These are phyloP conservation scores for Gymnogyps californianus DNA, from an alignment of 2,113 vertebrate species.

Conservation along the genomic window DNA sequence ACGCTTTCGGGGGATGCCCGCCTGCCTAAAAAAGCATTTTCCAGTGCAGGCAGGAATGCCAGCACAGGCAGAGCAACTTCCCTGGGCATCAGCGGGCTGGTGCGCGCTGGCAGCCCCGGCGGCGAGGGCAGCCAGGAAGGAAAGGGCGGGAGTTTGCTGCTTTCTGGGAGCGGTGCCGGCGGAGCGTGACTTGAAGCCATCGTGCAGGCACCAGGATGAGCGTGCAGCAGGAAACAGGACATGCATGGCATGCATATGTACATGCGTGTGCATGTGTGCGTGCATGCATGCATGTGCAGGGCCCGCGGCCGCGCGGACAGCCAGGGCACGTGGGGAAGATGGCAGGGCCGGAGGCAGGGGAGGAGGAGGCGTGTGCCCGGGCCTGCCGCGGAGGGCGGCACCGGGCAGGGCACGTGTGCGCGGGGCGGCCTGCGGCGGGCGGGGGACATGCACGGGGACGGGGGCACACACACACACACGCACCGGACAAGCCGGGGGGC, in stretches of 20 bases:
- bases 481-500: background rate
- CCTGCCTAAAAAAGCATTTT: rapidly evolving
- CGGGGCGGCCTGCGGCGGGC: no score
- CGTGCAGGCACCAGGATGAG: background rate
- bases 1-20: rapidly evolving
- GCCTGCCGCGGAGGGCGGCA: background rate
- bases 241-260: rapidly evolving
- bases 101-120: background rate
- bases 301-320: background rate
- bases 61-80: background rate
- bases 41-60: background rate
- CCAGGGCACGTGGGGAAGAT: background rate
- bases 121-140: background rate
- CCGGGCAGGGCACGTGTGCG: background rate
- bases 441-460: background rate
- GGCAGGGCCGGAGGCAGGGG: background rate
- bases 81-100: background rate
- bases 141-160: background rate
- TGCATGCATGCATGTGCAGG: background rate
- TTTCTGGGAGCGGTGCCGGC: background rate
- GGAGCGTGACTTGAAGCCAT: background rate
- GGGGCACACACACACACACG: background rate
- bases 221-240: background rate
- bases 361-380: background rate
- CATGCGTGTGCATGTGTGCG: background rate